Percentiles rank a stretch among this genome's conserved stretches.
Evolutionary conservation across 2,888 invertebrate genomes (phyloP).

Genomic region (Tenthredo scrophulariae): DNA sequence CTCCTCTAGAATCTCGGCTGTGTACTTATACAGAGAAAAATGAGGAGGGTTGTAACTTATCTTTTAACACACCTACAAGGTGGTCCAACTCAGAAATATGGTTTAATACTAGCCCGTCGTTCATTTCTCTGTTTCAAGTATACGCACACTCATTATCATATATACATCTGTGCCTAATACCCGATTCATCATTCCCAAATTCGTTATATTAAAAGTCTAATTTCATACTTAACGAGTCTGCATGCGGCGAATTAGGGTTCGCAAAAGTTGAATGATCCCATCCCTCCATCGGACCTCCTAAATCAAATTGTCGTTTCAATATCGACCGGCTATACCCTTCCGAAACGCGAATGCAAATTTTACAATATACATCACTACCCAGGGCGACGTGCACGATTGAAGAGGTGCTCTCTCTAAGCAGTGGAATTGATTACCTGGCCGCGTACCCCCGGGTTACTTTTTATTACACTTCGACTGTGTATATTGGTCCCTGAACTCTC

Average conservation of each 20-base stretch:
- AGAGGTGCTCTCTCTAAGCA: not conserved
- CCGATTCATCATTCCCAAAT: not conserved
- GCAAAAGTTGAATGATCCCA: not conserved
- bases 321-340: not conserved
- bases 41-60: conserved; percentile 25
- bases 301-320: conserved; percentile 28
- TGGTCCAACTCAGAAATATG: conserved; percentile 13
- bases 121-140: not conserved
- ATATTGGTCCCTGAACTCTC: not conserved
- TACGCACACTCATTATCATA: not conserved
- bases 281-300: not conserved
- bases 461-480: not conserved
- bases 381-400: conserved; percentile 22
- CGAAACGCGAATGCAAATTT: conserved; percentile 47
- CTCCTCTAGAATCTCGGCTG: not conserved
- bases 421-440: conserved; percentile 29
- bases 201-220: not conserved
- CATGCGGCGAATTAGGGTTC: not conserved
- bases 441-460: not conserved
- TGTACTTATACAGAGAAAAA: not conserved
- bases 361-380: conserved; percentile 50
- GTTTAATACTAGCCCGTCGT: not conserved
- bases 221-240: not conserved
- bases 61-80: conserved; percentile 38
- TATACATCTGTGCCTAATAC: not conserved